These are phyloP conservation scores for Cyanocitta stelleri DNA, from an alignment of 2,113 vertebrate genomes.

Conservation along the genomic window DNA sequence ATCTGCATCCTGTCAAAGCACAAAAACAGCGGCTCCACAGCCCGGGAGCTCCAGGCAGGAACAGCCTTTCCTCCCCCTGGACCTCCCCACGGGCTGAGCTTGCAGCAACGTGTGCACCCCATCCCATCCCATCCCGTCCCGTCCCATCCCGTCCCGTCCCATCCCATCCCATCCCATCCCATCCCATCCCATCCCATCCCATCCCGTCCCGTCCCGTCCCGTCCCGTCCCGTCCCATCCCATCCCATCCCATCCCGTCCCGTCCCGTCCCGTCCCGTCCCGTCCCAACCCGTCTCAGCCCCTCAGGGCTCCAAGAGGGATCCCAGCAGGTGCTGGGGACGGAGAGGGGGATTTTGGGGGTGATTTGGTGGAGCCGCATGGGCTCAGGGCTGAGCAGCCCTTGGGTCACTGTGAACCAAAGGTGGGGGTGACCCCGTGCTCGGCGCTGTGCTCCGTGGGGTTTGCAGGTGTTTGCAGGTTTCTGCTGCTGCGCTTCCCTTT, in stretches of 20 bases:
- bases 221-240: not conserved
- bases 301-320: not conserved
- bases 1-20: not conserved
- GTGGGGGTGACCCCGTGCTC: accelerated
- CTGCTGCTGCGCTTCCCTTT: not conserved
- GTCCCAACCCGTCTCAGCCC: not conserved
- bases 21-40: not conserved
- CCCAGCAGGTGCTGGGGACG: not conserved
- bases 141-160: no score
- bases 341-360: accelerated
- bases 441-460: not conserved
- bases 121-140: no score
- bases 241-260: not conserved
- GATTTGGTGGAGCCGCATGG: accelerated
- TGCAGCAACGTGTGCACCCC: not conserved
- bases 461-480: not conserved
- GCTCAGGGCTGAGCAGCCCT: not conserved
- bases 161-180: not conserved
- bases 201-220: not conserved
- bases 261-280: not conserved
- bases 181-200: not conserved
- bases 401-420: accelerated
- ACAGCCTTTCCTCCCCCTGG: not conserved
- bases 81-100: not conserved
- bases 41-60: not conserved